Percentiles rank a stretch among this genome's conserved stretches.
These are phyloP conservation scores for Sinocyclocheilus anophthalmus DNA, from an alignment of 2,113 vertebrate species.

Conservation along the genomic window DNA sequence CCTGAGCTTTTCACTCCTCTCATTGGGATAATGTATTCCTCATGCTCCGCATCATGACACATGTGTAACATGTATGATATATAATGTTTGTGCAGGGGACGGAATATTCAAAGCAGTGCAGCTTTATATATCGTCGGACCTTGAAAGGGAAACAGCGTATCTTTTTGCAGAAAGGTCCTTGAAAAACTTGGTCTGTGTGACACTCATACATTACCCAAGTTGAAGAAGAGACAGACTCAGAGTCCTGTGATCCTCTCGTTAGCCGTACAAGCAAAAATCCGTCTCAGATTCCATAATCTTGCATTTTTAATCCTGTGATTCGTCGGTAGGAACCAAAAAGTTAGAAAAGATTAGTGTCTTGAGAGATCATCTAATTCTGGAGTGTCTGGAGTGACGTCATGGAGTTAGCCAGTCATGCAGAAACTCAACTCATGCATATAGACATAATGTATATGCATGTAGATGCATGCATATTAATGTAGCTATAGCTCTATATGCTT, in stretches of 20 bases:
- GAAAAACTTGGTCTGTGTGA: background rate
- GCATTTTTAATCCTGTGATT: slow-evolving; percentile 33
- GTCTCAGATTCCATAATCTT: slow-evolving; percentile 45
- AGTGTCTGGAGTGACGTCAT: background rate
- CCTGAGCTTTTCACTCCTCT: background rate
- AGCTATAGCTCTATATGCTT: background rate
- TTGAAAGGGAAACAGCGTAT: background rate
- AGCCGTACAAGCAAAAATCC: slow-evolving; percentile 38
- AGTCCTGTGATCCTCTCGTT: slow-evolving; percentile 33
- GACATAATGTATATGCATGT: background rate
- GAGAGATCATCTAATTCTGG: background rate
- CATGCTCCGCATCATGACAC: background rate
- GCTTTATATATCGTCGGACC: slow-evolving; percentile 1
- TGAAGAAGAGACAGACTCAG: slow-evolving; percentile 13
- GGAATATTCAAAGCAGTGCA: slow-evolving; percentile 27
- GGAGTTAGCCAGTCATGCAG: background rate
- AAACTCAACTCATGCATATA: background rate
- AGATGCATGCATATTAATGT: background rate
- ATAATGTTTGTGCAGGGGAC: slow-evolving; percentile 9
- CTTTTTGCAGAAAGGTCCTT: slow-evolving; percentile 19
- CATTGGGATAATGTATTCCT: background rate
- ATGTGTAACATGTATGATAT: slow-evolving; percentile 19
- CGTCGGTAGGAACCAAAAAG: background rate
- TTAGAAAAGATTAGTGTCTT: slow-evolving; percentile 14
- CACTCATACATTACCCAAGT: slow-evolving; percentile 8